Evolutionary conservation across 2,797 vertebrate genomes (phyloP).

Genomic region (Crenuchus spilurus): DNA sequence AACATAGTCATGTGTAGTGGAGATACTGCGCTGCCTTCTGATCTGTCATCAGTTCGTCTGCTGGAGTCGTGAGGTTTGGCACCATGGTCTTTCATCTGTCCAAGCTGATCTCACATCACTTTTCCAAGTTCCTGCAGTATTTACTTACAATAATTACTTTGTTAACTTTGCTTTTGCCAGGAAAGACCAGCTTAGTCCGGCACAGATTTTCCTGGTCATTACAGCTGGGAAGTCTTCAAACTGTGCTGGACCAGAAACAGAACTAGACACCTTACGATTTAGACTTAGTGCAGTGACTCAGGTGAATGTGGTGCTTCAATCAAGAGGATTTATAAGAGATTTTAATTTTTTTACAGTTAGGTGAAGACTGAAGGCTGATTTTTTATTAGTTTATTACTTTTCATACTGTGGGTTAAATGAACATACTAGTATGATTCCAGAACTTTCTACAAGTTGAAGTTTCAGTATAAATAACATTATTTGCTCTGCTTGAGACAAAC

Average conservation of each 20-base stretch:
- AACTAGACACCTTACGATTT: not conserved
- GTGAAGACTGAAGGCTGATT: too few relatives aligned
- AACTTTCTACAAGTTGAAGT: too few relatives aligned
- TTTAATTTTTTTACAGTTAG: too few relatives aligned
- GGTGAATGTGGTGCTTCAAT: too few relatives aligned
- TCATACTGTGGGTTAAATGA: too few relatives aligned
- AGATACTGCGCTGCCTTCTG: conserved; percentile 29
- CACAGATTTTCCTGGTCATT: not conserved
- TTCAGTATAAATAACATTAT: too few relatives aligned
- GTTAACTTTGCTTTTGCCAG: too few relatives aligned
- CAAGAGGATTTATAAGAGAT: too few relatives aligned
- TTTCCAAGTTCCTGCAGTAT: not conserved
- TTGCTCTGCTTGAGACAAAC: too few relatives aligned
- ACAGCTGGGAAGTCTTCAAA: not conserved
- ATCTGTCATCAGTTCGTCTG: conserved; percentile 56
- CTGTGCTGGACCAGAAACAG: not conserved
- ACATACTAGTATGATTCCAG: too few relatives aligned
- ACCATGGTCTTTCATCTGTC: not conserved
- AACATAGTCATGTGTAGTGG: conserved; percentile 43
- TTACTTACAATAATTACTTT: not conserved
- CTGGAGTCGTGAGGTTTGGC: not conserved
- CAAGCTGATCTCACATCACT: not conserved
- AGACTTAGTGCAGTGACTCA: too few relatives aligned
- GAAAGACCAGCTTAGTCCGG: not conserved
- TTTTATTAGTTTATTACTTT: too few relatives aligned